These are phyloP conservation scores for Natrix natrix DNA, from an alignment of 2,797 vertebrate species.

Conservation along the genomic window DNA sequence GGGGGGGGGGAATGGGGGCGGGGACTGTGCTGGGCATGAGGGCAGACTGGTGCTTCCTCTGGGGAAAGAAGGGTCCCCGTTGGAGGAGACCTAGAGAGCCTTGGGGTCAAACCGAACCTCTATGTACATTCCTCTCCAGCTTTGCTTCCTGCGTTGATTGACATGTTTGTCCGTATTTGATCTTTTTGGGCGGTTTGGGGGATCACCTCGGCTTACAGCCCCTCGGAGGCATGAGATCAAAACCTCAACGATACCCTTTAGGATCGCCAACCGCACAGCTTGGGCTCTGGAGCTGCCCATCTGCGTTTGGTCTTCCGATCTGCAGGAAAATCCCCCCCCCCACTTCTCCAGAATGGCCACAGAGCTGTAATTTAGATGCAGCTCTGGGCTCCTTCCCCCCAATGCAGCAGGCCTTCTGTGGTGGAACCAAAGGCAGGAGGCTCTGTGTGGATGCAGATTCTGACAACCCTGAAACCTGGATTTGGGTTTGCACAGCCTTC, in stretches of 20 bases:
- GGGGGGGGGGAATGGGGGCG: fast-evolving
- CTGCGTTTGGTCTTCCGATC: background rate
- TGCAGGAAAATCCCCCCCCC: background rate
- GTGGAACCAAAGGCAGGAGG: background rate
- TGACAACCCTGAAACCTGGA: background rate
- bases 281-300: background rate
- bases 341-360: background rate
- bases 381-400: background rate
- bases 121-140: background rate
- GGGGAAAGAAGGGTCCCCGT: background rate
- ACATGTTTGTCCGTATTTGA: background rate
- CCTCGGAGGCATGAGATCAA: background rate
- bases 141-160: background rate
- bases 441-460: background rate
- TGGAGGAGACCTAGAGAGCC: background rate
- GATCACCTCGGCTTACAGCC: background rate
- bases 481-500: background rate
- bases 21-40: background rate
- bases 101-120: background rate
- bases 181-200: background rate
- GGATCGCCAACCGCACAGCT: background rate
- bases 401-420: background rate
- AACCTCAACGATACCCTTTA: background rate
- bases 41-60: background rate
- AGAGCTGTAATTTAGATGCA: background rate